A percentile compares a stretch with the other conserved stretches of the same genome.
phyloP scores from a whole-genome alignment of 2,797 vertebrate species.

The Neomorphus geoffroyi region DNA sequence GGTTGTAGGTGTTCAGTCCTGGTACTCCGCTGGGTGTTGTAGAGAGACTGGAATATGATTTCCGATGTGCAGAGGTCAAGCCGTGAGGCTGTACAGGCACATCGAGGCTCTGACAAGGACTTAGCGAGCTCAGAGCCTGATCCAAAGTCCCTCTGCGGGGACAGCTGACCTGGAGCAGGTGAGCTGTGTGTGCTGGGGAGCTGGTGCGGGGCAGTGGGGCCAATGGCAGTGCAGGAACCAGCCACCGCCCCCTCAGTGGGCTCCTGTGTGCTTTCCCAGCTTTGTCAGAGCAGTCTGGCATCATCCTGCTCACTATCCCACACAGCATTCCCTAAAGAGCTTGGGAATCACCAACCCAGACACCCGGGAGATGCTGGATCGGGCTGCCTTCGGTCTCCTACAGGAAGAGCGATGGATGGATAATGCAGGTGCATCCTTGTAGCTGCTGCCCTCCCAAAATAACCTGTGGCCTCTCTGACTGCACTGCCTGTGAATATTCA shows the following conservation, averaged over 20 bases:
- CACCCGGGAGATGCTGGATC: rapidly evolving
- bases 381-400: rapidly evolving
- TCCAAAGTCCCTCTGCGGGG: rapidly evolving
- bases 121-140: not conserved
- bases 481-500: conserved; percentile 1
- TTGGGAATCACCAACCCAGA: too few species aligned
- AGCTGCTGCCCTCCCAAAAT: not conserved
- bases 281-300: rapidly evolving
- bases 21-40: conserved; percentile 9
- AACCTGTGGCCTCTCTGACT: not conserved
- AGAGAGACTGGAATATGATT: not conserved
- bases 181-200: not conserved
- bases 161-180: rapidly evolving
- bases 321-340: rapidly evolving
- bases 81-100: rapidly evolving
- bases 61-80: not conserved
- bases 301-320: rapidly evolving
- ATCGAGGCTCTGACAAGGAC: not conserved
- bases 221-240: not conserved
- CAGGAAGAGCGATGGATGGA: rapidly evolving
- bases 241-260: rapidly evolving
- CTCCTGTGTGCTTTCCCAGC: rapidly evolving
- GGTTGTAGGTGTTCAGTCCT: not conserved
- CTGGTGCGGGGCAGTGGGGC: rapidly evolving
- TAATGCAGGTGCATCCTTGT: not conserved